These are phyloP conservation scores for Pyrgus malvae DNA, from an alignment of 2,888 invertebrate species.

Conservation along the genomic window DNA sequence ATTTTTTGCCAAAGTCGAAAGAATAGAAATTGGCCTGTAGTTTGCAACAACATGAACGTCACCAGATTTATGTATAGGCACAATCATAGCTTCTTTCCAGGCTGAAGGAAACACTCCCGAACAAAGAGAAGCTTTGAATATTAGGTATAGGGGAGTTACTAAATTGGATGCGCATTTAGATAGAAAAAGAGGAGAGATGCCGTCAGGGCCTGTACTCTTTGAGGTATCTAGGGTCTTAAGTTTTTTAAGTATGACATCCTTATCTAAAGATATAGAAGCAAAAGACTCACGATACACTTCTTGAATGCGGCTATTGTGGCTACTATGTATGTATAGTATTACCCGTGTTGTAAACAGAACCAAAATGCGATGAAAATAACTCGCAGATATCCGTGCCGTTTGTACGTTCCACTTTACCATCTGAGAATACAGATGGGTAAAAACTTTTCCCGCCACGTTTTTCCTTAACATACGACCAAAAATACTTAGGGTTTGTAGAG, in stretches of 20 bases:
- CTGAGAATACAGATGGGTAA: neutral
- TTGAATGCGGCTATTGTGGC: too few relatives aligned
- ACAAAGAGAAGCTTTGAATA: slow-evolving; percentile 29
- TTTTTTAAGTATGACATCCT: neutral
- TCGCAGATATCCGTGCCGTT: neutral
- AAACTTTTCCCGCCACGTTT: neutral
- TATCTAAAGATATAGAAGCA: neutral
- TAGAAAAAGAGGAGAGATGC: neutral
- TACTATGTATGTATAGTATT: too few relatives aligned
- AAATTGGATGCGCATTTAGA: neutral
- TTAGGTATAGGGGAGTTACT: neutral
- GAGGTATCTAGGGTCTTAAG: neutral
- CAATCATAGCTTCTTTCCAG: slow-evolving; percentile 30
- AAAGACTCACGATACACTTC: neutral
- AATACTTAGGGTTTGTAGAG: neutral
- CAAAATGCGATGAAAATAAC: slow-evolving; percentile 1
- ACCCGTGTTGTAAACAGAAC: slow-evolving; percentile 1
- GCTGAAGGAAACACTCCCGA: slow-evolving; percentile 23
- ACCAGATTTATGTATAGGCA: slow-evolving; percentile 29
- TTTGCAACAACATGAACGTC: slow-evolving; percentile 20
- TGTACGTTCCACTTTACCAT: neutral
- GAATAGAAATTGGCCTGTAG: slow-evolving; percentile 27
- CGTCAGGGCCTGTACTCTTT: neutral
- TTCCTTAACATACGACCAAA: neutral
- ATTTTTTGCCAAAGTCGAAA: slow-evolving; percentile 28